Evolutionary conservation across 2,888 invertebrate species (phyloP).

Genomic region (Leptinotarsa juncta): DNA sequence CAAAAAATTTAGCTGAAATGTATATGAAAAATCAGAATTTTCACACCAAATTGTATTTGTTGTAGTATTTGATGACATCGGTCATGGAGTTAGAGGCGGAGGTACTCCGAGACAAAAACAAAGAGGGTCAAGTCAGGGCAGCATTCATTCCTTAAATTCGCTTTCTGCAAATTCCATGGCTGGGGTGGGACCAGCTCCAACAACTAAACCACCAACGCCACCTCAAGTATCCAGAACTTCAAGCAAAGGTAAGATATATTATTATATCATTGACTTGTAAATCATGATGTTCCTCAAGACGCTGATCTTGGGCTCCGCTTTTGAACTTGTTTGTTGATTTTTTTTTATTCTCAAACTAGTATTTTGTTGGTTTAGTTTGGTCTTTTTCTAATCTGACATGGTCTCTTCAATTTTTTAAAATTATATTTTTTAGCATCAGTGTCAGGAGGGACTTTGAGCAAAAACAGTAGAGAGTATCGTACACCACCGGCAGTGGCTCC

Average conservation of each 20-base stretch:
- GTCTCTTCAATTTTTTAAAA: conserved; percentile 2
- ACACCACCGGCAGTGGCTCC: conserved; percentile 97
- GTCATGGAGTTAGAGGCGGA: conserved; percentile 85
- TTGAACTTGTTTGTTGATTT: neutral
- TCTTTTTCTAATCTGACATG: too few species aligned
- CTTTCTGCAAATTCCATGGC: conserved; percentile 69
- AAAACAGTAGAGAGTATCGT: conserved; percentile 85
- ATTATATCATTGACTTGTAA: neutral
- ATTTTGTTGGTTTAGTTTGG: too few species aligned
- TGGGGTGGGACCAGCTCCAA: conserved; percentile 88
- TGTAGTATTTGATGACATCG: conserved; percentile 90
- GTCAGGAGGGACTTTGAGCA: conserved; percentile 73
- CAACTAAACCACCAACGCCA: conserved; percentile 95
- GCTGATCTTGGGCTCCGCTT: neutral
- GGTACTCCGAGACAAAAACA: conserved; percentile 81
- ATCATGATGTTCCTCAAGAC: neutral
- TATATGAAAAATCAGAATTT: neutral
- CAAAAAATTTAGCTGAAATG: too few species aligned
- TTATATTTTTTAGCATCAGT: conserved; percentile 52
- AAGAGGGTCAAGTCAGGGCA: conserved; percentile 78
- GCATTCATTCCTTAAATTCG: conserved; percentile 66
- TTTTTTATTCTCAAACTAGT: neutral
- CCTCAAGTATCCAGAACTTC: conserved; percentile 80
- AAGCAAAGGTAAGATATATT: conserved; percentile 59
- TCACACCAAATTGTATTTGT: conserved; percentile 10